These are phyloP conservation scores for Sebastes cheni DNA, from an alignment of 2,797 vertebrate genomes.

Conservation along the genomic window DNA sequence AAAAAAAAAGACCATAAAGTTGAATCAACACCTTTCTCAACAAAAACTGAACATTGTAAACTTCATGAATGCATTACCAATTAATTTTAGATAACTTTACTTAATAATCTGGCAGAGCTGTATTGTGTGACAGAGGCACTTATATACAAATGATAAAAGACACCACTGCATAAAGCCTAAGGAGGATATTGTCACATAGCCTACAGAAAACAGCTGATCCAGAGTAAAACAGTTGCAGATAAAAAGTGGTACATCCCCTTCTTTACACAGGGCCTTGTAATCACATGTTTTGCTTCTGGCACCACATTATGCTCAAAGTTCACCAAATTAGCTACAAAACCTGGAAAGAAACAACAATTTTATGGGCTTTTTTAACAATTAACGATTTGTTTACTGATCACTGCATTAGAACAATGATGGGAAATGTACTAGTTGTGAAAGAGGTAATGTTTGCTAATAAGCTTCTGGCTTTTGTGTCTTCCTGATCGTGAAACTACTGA, in stretches of 20 bases:
- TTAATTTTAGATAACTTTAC: background rate
- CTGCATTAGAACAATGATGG: background rate
- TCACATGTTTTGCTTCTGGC: constrained; percentile 36
- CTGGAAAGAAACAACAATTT: background rate
- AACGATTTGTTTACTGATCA: background rate
- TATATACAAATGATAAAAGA: background rate
- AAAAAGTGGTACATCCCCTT: constrained; percentile 1
- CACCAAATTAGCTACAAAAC: background rate
- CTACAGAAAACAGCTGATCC: constrained; percentile 25
- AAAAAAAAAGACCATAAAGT: background rate
- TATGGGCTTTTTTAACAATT: background rate
- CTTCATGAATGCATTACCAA: background rate
- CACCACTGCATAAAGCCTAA: background rate
- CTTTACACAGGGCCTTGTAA: background rate
- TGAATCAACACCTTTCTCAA: background rate
- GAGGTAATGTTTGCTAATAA: background rate
- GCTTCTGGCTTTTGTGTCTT: background rate
- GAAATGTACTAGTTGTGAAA: background rate
- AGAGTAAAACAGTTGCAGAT: background rate
- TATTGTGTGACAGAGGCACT: background rate
- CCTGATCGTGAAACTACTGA: background rate
- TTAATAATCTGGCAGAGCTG: background rate
- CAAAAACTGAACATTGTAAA: background rate
- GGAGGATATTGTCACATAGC: background rate
- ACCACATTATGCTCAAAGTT: background rate